Percentiles rank a stretch among this genome's conserved stretches.
Conservation (phyloP, 2,797 vertebrate genomes). For the Halcyon smyrnensis region DNA sequence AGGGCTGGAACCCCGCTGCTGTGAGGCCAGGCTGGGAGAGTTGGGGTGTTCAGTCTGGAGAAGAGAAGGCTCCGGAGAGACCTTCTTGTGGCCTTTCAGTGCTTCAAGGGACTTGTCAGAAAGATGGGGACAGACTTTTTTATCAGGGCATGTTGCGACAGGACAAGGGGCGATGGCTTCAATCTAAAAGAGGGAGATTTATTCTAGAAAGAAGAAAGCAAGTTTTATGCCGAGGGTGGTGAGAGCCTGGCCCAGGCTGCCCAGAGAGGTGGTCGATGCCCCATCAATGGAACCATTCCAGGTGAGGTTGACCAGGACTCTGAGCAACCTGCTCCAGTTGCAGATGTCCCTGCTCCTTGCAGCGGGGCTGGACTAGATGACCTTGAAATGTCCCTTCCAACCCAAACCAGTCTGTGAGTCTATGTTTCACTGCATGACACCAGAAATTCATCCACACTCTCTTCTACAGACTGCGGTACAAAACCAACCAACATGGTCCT, state of each 20-base stretch:
- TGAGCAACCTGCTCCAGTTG: neutral
- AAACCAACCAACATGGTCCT: neutral
- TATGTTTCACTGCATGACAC: neutral
- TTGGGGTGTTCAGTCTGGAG: neutral
- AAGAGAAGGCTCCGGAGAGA: neutral
- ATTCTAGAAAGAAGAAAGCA: neutral
- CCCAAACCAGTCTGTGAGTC: neutral
- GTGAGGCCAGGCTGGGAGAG: neutral
- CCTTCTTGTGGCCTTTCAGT: neutral
- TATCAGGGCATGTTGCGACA: too few species aligned
- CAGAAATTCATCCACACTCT: neutral
- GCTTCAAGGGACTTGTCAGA: too few species aligned
- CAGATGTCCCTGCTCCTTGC: neutral
- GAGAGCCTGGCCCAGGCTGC: neutral
- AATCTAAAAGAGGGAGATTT: neutral
- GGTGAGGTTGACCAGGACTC: neutral
- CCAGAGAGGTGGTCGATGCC: neutral
- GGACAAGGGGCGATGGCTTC: neutral
- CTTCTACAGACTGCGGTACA: neutral
- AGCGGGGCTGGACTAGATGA: neutral
- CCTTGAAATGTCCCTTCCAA: neutral
- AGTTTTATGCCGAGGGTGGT: neutral
- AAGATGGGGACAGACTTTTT: too few species aligned
- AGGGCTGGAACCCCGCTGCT: neutral
- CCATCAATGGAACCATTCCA: neutral